phyloP scores from a whole-genome alignment of 1,140 invertebrate genomes.

The Thalassaphorura encarpata region DNA sequence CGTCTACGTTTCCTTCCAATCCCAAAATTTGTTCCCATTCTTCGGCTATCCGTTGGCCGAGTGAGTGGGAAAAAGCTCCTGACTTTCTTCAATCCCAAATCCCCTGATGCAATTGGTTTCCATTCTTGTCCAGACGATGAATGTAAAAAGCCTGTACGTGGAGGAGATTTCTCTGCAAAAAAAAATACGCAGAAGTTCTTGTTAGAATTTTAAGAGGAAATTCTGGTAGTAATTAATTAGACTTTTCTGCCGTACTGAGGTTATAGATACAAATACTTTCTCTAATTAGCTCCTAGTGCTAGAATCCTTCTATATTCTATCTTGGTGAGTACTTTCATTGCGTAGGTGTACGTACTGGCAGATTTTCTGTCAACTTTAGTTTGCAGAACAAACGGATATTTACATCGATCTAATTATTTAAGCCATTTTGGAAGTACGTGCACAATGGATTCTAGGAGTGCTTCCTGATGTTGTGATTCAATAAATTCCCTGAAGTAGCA shows the following conservation, averaged over 20 bases:
- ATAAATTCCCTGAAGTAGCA: too few species aligned
- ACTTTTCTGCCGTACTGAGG: too few species aligned
- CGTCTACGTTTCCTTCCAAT: slow-evolving; percentile 20
- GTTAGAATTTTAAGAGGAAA: neutral
- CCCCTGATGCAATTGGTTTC: slow-evolving; percentile 13
- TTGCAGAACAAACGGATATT: too few species aligned
- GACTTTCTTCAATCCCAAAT: slow-evolving; percentile 4
- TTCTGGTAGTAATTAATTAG: neutral
- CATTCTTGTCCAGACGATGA: slow-evolving; percentile 8
- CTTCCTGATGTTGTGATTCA: too few species aligned
- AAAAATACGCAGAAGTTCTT: neutral
- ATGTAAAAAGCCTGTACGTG: neutral
- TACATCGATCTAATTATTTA: too few species aligned
- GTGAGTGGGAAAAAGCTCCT: slow-evolving; percentile 5
- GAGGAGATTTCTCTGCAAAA: neutral
- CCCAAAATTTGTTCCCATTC: slow-evolving; percentile 25
- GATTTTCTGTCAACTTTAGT: too few species aligned
- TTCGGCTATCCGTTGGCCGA: slow-evolving; percentile 17
- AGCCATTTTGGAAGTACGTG: too few species aligned
- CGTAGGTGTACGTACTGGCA: too few species aligned
- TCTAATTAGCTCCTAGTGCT: too few species aligned
- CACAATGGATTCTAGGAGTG: too few species aligned
- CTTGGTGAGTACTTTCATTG: too few species aligned
- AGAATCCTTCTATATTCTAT: neutral
- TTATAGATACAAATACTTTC: too few species aligned